phyloP scores from a whole-genome alignment of 2,888 invertebrate genomes.

The Eupsilia transversa region DNA sequence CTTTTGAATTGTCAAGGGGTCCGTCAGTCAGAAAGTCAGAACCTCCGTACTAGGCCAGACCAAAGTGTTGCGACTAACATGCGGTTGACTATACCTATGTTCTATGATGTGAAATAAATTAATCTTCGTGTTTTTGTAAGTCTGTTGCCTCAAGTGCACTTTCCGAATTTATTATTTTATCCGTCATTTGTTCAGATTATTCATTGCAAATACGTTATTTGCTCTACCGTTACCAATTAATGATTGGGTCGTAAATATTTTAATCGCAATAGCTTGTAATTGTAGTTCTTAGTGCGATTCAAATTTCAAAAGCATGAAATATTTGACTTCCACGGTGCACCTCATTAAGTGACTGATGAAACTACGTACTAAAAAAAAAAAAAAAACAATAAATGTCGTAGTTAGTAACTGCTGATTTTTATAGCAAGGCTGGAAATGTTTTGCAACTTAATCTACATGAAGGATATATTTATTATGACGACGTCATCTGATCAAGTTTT shows the following conservation, averaged over 20 bases:
- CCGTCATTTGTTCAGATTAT: neutral
- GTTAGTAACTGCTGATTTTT: neutral
- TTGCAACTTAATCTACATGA: neutral
- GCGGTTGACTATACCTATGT: neutral
- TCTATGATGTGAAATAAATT: neutral
- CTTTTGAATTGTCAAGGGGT: too few relatives aligned
- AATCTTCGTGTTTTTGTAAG: neutral
- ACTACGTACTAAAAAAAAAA: neutral
- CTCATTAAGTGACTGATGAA: neutral
- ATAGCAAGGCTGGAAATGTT: neutral
- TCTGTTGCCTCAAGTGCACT: neutral
- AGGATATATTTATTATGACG: neutral
- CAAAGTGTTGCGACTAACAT: neutral
- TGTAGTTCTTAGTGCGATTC: neutral
- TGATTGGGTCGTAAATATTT: constrained; percentile 15
- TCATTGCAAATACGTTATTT: constrained; percentile 3
- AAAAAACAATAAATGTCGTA: neutral
- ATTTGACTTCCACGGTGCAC: neutral
- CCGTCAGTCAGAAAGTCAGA: too few relatives aligned
- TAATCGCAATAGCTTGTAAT: constrained; percentile 4
- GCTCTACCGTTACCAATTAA: neutral
- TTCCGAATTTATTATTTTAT: neutral
- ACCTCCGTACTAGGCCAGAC: neutral
- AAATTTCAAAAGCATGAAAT: neutral
- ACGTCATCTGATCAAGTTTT: neutral